Evolutionary conservation across 2,797 vertebrate species (phyloP).

Genomic region (Helostoma temminkii): DNA sequence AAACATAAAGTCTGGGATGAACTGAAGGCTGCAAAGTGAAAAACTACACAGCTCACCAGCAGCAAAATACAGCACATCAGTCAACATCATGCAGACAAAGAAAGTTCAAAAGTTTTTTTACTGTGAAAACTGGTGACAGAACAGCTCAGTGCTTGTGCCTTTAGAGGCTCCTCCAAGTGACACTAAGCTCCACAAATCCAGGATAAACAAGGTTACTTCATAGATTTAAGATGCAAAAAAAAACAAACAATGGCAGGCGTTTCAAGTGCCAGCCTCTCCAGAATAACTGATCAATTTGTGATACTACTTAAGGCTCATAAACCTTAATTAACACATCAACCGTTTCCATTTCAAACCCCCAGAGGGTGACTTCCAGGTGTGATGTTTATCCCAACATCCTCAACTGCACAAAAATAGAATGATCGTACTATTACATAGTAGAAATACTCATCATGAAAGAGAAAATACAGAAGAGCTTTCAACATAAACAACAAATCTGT

Average conservation of each 20-base stretch:
- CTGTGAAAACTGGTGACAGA: slow-evolving; percentile 53
- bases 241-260: slow-evolving; percentile 8
- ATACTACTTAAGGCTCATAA: slow-evolving; percentile 3
- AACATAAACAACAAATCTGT: no score
- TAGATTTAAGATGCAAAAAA: no score
- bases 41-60: slow-evolving; percentile 28
- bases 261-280: slow-evolving; percentile 28
- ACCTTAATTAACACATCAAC: slow-evolving; percentile 35
- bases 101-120: slow-evolving; percentile 26
- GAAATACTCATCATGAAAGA: background rate
- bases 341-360: slow-evolving; percentile 18
- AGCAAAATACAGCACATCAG: slow-evolving; percentile 30
- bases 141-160: slow-evolving; percentile 27
- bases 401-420: background rate
- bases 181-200: slow-evolving; percentile 31
- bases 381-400: slow-evolving; percentile 20
- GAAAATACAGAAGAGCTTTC: background rate
- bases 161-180: slow-evolving; percentile 28
- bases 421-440: no score
- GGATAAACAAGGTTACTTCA: slow-evolving; percentile 55
- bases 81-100: slow-evolving; percentile 36
- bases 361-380: background rate
- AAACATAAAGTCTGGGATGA: slow-evolving; percentile 20
- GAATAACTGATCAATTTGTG: slow-evolving; percentile 30
- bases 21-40: slow-evolving; percentile 26